Base-by-base conservation (phyloP, 2,113 vertebrate genomes). In the Hymenochirus boettgeri region DNA sequence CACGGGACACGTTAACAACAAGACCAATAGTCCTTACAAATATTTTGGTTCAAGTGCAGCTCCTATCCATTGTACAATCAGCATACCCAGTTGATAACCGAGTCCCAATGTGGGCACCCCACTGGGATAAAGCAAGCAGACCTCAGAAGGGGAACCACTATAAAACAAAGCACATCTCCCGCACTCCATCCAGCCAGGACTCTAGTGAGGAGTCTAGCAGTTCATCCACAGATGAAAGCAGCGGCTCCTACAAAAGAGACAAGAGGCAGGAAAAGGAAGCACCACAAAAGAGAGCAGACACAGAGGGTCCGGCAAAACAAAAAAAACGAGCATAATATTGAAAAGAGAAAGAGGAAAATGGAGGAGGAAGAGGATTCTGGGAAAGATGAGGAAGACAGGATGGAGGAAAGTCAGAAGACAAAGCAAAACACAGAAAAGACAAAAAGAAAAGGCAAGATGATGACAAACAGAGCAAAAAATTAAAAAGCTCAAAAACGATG, bases 401-500 rank as follows among this genome's bases (percentile, higher is more conserved):
- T 17, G 74, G 73, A 1, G 0, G 23, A 10, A 71, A 58, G 22
- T 58, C 75, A n/a, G 65, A 70, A 53, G 70, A 76, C 70, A 81
- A 74, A 57, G 71, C 74, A 48, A 84, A 71, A 56, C 78, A 69
- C 26, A 61, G 26, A 23, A 82, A 80, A 57, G 75, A 55, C 3
- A 65, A 50, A 62, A 69, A 52, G 73, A 51, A 63, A 18, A 73
- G 75, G 26, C 75, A 81, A 61, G 80, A 81, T 57, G 56, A 77
- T 1, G 71, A 62, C 8, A 88, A 75, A 72, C n/a, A n/a, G n/a
- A n/a, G n/a, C n/a, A n/a, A n/a, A 92, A 83, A 73, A 77, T 35
- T 35, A 86, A 71, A 71, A 91, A 81, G 73, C 76, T 85, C 37
- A 89, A 86, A 77, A 89, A 83, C 73, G 90, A 83, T 67, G 55